Base-by-base conservation (phyloP, 2,797 vertebrate species). In the Nyctalus aviator region DNA sequence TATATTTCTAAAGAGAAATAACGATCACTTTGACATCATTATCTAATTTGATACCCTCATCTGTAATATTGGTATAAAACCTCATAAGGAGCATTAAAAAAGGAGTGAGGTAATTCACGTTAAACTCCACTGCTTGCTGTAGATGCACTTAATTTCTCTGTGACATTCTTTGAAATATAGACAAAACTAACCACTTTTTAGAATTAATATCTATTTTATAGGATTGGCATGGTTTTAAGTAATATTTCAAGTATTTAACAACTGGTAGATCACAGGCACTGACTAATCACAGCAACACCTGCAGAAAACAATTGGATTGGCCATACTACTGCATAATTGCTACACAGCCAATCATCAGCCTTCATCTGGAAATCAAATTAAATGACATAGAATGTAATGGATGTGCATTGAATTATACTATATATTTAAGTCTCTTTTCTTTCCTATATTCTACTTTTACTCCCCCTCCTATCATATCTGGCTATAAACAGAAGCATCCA, bases 341-440 rank as follows among this genome's bases (percentile, higher is more conserved):
- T 55, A 11, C 25, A 53, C 41, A 64, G 44, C 13, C 85, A 86
- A 96, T 68, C 59, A 72, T 76, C 69, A 93, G 55, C 17, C 35
- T 83, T 94, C 21, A 14, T 73, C 21, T 86, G 50, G 57, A 88
- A 87, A 82, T 91, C 53, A 84, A 84, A 72, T 55, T 44, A 81
- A 73, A 50, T 84, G 35, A 64, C 79, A 37, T 59, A 59, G 57
- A 27, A 59, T 5, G 11, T 59, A 59, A 59, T 6, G 78, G 25
- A 66, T 44, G 57, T 6, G 12, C 57, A 76, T 64, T 69, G 44
- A 75, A 75, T 85, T 75, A 77, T 89, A 86, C 25, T 13, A 5
- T 59, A 27, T 50, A n/a, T 64, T 81, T 76, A 87, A 62, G 30
- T 48, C 27, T 92, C 83, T 81, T 84, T 76, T 27, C 20, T 14